phyloP scores from a whole-genome alignment of 2,113 vertebrate genomes.

The Guaruba guarouba region DNA sequence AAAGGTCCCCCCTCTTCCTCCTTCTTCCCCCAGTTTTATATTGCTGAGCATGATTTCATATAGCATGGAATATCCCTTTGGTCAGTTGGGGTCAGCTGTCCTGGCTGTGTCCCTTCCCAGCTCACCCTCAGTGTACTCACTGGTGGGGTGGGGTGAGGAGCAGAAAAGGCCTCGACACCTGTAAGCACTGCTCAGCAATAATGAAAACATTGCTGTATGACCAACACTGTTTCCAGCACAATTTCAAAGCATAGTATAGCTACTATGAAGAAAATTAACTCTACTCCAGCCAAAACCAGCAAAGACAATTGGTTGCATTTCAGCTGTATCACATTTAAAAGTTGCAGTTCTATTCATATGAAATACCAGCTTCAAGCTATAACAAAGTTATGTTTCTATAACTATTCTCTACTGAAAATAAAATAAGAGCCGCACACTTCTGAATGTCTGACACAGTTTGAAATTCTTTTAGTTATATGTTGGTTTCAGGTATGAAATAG shows the following conservation, averaged over 20 bases:
- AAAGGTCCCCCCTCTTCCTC: neutral
- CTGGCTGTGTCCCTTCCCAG: neutral
- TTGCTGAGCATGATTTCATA: neutral
- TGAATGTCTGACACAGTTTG: neutral
- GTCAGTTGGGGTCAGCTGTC: neutral
- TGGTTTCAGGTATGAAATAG: neutral
- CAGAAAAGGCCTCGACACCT: neutral
- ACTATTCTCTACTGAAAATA: neutral
- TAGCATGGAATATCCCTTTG: neutral
- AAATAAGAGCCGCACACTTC: neutral
- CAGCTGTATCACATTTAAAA: conserved; percentile 31
- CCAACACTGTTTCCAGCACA: neutral
- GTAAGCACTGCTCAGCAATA: neutral
- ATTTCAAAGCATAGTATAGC: neutral
- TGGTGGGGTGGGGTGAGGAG: neutral
- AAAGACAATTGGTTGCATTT: conserved; percentile 7
- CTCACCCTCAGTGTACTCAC: neutral
- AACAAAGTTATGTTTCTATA: neutral
- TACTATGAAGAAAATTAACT: neutral
- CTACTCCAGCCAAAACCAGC: neutral
- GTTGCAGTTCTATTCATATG: neutral
- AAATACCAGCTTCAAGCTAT: conserved; percentile 12
- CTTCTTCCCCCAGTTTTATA: neutral
- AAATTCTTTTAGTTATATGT: neutral
- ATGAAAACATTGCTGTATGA: neutral